These are phyloP conservation scores for Ciconia boyciana DNA, from an alignment of 2,113 vertebrate species.

Conservation along the genomic window DNA sequence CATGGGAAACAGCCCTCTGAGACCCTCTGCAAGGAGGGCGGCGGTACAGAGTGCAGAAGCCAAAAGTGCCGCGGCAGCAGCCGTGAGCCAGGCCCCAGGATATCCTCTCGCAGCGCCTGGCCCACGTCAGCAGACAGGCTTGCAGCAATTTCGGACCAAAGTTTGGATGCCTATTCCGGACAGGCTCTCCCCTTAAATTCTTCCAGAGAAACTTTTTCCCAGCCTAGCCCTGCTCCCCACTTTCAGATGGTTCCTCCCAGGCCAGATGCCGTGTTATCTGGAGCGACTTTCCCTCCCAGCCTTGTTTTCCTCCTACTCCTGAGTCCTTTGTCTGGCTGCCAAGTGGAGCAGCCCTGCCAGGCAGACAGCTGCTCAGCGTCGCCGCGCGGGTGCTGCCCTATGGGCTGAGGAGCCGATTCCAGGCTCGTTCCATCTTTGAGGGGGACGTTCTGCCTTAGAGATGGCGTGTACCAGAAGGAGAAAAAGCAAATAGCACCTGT, in stretches of 20 bases:
- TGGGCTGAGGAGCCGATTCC: background rate
- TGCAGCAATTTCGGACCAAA: accelerated
- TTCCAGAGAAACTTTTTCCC: background rate
- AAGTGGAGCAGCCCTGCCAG: slow-evolving; percentile 52
- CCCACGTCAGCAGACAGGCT: background rate
- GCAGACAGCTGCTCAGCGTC: slow-evolving; percentile 53
- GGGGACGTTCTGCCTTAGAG: background rate
- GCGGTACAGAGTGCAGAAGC: accelerated
- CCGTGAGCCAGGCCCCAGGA: background rate
- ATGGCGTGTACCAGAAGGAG: background rate
- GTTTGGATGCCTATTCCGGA: accelerated
- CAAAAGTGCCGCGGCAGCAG: background rate
- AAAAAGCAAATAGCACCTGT: background rate
- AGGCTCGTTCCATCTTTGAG: slow-evolving; percentile 24
- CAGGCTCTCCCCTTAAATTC: background rate
- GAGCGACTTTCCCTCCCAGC: slow-evolving; percentile 50
- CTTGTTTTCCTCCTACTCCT: slow-evolving; percentile 55
- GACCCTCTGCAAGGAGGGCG: background rate
- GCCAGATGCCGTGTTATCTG: slow-evolving; percentile 46
- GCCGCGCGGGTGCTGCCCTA: slow-evolving; percentile 18
- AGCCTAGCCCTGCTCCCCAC: background rate
- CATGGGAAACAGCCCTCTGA: background rate
- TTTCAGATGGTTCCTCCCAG: slow-evolving; percentile 44
- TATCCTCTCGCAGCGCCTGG: background rate
- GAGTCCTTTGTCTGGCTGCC: slow-evolving; percentile 60